Evolutionary conservation across 2,113 vertebrate genomes (phyloP).

Genomic region (Glaucidium brasilianum): DNA sequence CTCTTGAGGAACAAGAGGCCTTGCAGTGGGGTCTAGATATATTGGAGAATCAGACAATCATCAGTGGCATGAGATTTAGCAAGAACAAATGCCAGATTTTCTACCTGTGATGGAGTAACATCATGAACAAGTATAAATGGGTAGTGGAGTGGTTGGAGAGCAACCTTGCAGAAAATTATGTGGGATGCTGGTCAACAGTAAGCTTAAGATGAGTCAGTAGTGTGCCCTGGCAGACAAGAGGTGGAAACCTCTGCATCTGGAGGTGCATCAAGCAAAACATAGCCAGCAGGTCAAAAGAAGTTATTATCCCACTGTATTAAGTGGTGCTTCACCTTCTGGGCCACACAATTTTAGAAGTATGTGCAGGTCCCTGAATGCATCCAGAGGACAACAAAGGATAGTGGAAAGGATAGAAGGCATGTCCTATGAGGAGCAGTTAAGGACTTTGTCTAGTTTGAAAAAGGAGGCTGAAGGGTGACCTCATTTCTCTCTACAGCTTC

Average conservation of each 20-base stretch:
- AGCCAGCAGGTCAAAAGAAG: too few relatives aligned
- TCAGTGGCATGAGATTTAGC: too few relatives aligned
- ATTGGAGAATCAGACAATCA: not conserved
- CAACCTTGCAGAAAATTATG: not conserved
- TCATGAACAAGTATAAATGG: not conserved
- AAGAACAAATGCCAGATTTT: not conserved
- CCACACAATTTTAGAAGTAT: too few relatives aligned
- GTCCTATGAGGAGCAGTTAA: too few relatives aligned
- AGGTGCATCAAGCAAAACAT: not conserved
- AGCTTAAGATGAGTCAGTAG: too few relatives aligned
- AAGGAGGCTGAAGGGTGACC: not conserved
- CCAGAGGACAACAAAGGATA: not conserved
- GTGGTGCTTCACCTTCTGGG: too few relatives aligned
- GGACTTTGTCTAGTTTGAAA: not conserved
- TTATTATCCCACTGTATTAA: not conserved
- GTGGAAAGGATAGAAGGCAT: not conserved
- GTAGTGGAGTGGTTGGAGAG: not conserved
- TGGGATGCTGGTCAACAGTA: accelerated
- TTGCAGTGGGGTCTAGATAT: not conserved
- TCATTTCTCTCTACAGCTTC: not conserved
- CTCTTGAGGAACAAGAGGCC: too few relatives aligned
- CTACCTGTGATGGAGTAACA: not conserved
- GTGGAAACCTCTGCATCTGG: not conserved
- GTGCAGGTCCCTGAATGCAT: not conserved
- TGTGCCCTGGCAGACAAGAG: not conserved